These are phyloP conservation scores for Alectura lathami DNA, from an alignment of 2,113 vertebrate species.

Conservation along the genomic window DNA sequence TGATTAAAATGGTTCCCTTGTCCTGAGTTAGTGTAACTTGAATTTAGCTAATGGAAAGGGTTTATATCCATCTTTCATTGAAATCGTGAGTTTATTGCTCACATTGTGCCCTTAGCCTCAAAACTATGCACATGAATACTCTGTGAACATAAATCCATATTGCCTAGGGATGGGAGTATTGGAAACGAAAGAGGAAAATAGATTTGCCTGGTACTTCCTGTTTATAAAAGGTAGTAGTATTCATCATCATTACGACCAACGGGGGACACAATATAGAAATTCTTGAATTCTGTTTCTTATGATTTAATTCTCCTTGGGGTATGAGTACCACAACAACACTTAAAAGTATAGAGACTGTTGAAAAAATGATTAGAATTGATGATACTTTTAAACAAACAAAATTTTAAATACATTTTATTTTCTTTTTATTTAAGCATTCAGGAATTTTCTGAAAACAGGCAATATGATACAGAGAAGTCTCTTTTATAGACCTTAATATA, in stretches of 20 bases:
- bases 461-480: neutral
- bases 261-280: neutral
- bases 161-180: neutral
- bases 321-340: neutral
- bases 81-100: neutral
- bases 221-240: neutral
- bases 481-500: neutral
- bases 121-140: neutral
- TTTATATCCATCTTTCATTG: neutral
- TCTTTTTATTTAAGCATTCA: neutral
- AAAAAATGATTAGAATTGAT: neutral
- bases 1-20: neutral
- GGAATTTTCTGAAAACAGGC: neutral
- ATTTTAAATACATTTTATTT: neutral
- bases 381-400: neutral
- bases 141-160: neutral
- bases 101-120: neutral
- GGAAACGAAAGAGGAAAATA: neutral
- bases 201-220: neutral
- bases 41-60: neutral
- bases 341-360: neutral
- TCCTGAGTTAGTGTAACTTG: neutral
- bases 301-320: neutral
- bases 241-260: neutral
- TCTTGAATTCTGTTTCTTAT: neutral